Percentiles rank a stretch among this genome's conserved stretches.
These are phyloP conservation scores for Alexandromys fortis DNA, from an alignment of 2,113 vertebrate species.

Conservation along the genomic window DNA sequence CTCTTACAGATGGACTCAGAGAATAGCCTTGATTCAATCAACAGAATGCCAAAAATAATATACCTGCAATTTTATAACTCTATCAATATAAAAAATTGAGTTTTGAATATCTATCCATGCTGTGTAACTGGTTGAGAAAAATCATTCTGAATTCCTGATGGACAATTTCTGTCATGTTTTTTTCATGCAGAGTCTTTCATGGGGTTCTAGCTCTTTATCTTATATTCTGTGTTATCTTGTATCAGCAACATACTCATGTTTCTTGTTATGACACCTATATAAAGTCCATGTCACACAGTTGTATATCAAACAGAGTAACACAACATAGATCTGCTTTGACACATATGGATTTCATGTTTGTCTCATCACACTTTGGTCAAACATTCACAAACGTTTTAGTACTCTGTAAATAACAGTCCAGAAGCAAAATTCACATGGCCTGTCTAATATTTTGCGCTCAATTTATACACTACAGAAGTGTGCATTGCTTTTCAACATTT, in stretches of 20 bases:
- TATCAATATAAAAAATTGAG: background rate
- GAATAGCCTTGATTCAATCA: background rate
- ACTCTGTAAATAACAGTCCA: constrained; percentile 43
- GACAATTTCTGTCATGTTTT: constrained; percentile 21
- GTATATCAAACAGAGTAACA: constrained; percentile 68
- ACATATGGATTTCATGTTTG: constrained; percentile 69
- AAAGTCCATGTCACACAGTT: constrained; percentile 55
- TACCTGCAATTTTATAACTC: constrained; percentile 22
- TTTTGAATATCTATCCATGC: constrained; percentile 11
- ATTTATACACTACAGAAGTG: constrained; percentile 45
- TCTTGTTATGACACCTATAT: constrained; percentile 59
- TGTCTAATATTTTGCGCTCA: constrained; percentile 53
- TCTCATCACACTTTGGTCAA: constrained; percentile 61
- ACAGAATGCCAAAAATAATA: background rate
- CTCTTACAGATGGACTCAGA: background rate
- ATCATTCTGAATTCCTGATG: background rate
- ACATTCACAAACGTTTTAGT: constrained; percentile 58
- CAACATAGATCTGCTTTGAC: constrained; percentile 61
- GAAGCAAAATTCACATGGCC: constrained; percentile 34
- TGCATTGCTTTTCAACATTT: background rate
- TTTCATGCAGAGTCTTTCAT: background rate
- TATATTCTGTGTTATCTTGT: constrained; percentile 38
- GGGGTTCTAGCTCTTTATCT: constrained; percentile 6
- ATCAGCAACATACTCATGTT: constrained; percentile 4
- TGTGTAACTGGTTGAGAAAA: constrained; percentile 1